Evolutionary conservation across 92 coral and sea anemone species (phyloP).

Genomic region (Chrysogorgia sp.): DNA sequence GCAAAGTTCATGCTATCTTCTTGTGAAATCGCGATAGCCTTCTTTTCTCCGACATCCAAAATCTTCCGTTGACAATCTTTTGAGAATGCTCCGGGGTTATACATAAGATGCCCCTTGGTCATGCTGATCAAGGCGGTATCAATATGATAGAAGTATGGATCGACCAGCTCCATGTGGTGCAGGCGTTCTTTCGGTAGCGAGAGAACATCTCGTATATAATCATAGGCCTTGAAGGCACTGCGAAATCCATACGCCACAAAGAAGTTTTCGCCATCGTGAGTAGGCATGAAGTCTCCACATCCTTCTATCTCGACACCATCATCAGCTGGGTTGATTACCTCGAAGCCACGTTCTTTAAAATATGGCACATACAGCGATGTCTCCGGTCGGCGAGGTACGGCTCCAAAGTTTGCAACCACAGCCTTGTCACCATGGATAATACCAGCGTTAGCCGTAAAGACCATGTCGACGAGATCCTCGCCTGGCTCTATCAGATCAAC

Average conservation of each 20-base stretch:
- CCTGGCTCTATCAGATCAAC: conserved; percentile 19
- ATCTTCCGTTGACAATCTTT: conserved; percentile 8
- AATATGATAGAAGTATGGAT: conserved; percentile 33
- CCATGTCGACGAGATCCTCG: conserved; percentile 18
- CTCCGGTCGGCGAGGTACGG: conserved; percentile 31
- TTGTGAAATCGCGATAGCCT: conserved; percentile 5
- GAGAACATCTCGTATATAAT: conserved; percentile 4
- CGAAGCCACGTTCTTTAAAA: conserved; percentile 35
- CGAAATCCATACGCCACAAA: conserved; percentile 40
- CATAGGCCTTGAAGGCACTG: conserved; percentile 21
- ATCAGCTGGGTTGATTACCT: conserved; percentile 31
- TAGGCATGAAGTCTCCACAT: conserved; percentile 37
- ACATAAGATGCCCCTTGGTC: conserved; percentile 26
- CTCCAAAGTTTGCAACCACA: conserved; percentile 28
- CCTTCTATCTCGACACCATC: conserved; percentile 26
- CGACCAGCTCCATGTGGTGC: conserved; percentile 27
- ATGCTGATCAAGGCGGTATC: conserved; percentile 31
- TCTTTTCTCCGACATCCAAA: conserved; percentile 17
- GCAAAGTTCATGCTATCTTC: conserved; percentile 38
- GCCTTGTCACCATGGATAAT: conserved; percentile 23
- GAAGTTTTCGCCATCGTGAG: conserved; percentile 25
- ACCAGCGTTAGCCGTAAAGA: conserved; percentile 36
- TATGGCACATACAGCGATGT: conserved; percentile 11
- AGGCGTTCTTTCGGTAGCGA: conserved; percentile 20
- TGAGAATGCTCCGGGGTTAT: conserved; percentile 28